phyloP scores from a whole-genome alignment of 2,888 invertebrate genomes.

The Acanthosepion lycidas region DNA sequence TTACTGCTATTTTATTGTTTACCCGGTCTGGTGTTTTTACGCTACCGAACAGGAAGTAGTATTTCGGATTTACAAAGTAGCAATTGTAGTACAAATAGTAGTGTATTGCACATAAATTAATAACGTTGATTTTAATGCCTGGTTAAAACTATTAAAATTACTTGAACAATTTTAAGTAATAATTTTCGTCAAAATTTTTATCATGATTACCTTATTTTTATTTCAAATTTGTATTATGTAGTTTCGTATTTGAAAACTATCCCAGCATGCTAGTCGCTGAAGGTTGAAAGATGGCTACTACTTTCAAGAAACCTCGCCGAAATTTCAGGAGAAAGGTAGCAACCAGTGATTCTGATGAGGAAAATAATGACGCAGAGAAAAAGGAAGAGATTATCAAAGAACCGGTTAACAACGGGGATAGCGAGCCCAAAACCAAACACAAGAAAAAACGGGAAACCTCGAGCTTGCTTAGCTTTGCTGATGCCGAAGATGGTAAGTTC shows the following conservation, averaged over 20 bases:
- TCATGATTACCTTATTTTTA: background rate
- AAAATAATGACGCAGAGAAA: slow-evolving; percentile 56
- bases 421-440: slow-evolving; percentile 55
- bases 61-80: background rate
- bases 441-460: slow-evolving; percentile 61
- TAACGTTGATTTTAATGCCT: background rate
- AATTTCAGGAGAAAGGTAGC: slow-evolving; percentile 79
- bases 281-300: slow-evolving; percentile 78
- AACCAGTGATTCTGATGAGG: slow-evolving; percentile 72
- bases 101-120: background rate
- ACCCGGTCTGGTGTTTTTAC: background rate
- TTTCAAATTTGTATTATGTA: background rate
- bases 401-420: slow-evolving; percentile 47
- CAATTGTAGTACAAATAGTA: background rate
- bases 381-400: slow-evolving; percentile 53
- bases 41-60: background rate
- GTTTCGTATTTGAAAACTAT: background rate
- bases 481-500: slow-evolving; percentile 69
- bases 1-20: background rate
- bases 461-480: slow-evolving; percentile 84
- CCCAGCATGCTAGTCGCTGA: slow-evolving; percentile 38
- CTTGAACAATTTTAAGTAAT: background rate
- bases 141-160: background rate
- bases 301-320: slow-evolving; percentile 91
- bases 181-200: background rate